Conservation (phyloP, 2,113 vertebrate genomes). For the Gallinago paraguaiae region DNA sequence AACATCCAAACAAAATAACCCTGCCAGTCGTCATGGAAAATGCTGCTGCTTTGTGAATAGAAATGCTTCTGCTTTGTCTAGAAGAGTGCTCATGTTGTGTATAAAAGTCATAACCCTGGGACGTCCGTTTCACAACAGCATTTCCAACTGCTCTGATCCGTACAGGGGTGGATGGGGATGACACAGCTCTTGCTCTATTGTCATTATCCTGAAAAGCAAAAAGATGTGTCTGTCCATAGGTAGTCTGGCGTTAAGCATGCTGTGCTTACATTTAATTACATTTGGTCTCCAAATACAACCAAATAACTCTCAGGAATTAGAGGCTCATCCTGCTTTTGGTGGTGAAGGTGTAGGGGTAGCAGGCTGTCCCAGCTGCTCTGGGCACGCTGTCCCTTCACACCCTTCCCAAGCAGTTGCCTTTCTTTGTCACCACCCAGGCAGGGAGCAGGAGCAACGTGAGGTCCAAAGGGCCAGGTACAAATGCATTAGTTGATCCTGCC, state of each 20-base stretch:
- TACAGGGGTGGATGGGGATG: not conserved
- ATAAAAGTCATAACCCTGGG: not conserved
- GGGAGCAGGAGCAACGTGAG: not conserved
- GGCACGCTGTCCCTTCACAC: not conserved
- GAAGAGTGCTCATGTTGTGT: not conserved
- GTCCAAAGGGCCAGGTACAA: not conserved
- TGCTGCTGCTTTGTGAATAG: not conserved
- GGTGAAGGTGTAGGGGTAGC: not conserved
- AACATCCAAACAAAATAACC: slow-evolving; percentile 1
- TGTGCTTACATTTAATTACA: not conserved
- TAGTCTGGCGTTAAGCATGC: rapidly evolving
- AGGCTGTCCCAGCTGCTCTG: not conserved
- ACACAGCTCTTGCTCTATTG: not conserved
- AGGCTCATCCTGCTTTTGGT: not conserved
- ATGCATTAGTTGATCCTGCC: not conserved
- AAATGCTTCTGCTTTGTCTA: not conserved
- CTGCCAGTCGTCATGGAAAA: not conserved
- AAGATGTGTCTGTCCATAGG: not conserved
- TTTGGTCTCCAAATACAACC: not conserved
- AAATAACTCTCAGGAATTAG: not conserved
- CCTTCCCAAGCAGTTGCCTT: not conserved
- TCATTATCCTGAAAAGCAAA: not conserved
- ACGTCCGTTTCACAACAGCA: not conserved
- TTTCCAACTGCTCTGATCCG: not conserved
- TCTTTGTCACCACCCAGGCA: not conserved